These are phyloP conservation scores for Galerucella calmariensis DNA, from an alignment of 2,888 invertebrate genomes.

Conservation along the genomic window DNA sequence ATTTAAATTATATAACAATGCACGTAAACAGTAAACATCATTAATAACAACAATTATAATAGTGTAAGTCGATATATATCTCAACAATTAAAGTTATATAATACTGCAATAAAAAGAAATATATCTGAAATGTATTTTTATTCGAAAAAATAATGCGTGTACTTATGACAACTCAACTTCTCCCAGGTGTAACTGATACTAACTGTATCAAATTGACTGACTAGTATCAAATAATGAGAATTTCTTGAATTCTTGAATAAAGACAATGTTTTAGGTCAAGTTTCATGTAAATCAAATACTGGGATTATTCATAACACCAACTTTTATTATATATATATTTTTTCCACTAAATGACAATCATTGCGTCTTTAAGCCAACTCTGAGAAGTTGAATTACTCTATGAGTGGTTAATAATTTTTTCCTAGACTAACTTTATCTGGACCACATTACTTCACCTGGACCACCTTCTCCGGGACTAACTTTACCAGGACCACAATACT, in stretches of 20 bases:
- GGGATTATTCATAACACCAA: not conserved
- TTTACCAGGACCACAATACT: too few relatives aligned
- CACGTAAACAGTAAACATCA: not conserved
- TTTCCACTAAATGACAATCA: not conserved
- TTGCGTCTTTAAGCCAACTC: too few relatives aligned
- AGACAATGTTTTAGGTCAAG: not conserved
- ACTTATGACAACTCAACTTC: not conserved
- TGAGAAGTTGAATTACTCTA: too few relatives aligned
- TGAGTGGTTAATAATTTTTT: too few relatives aligned
- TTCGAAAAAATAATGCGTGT: not conserved
- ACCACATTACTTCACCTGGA: too few relatives aligned
- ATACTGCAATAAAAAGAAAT: slow-evolving; percentile 4
- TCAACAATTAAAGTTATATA: not conserved
- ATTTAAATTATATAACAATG: not conserved
- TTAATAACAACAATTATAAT: not conserved
- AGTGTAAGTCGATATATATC: not conserved
- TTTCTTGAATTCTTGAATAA: not conserved
- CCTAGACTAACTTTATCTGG: too few relatives aligned
- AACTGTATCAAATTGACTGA: slow-evolving; percentile 10
- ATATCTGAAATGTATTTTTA: not conserved
- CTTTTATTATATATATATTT: too few relatives aligned
- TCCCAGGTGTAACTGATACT: slow-evolving; percentile 8
- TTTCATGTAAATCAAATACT: not conserved
- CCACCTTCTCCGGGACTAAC: too few relatives aligned
- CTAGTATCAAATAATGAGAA: slow-evolving; percentile 15